Evolutionary conservation across 2,797 vertebrate species (phyloP).

Genomic region (Ctenopoma kingsleyae): DNA sequence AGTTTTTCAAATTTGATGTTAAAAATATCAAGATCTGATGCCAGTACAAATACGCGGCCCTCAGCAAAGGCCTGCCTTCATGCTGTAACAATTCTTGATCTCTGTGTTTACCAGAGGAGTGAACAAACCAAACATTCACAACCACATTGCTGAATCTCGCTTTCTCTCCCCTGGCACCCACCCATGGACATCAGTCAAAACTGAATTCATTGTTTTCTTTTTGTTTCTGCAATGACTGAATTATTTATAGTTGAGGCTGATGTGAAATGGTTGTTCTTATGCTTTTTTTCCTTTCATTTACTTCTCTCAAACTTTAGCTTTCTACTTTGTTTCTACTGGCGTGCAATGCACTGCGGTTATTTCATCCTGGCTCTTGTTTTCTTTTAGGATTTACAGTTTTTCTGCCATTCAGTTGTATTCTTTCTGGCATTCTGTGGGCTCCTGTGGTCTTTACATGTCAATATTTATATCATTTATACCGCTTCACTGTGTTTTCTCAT

Average conservation of each 20-base stretch:
- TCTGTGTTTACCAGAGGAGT: constrained; percentile 57
- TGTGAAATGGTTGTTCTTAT: constrained; percentile 59
- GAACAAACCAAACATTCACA: constrained; percentile 62
- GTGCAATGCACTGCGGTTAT: constrained; percentile 5
- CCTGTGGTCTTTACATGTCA: not conserved
- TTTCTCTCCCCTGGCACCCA: constrained; percentile 54
- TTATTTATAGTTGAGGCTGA: constrained; percentile 73
- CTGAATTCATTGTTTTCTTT: constrained; percentile 68
- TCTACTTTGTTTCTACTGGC: not conserved
- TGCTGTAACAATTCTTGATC: constrained; percentile 51
- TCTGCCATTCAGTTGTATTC: constrained; percentile 6
- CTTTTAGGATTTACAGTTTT: constrained; percentile 14
- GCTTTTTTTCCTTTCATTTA: constrained; percentile 54
- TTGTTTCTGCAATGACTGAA: constrained; percentile 68
- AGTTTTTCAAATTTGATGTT: not conserved
- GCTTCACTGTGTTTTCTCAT: not conserved
- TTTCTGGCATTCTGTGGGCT: not conserved
- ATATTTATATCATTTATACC: not conserved
- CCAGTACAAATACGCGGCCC: constrained; percentile 38
- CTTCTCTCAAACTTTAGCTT: constrained; percentile 29
- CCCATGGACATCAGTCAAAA: constrained; percentile 65
- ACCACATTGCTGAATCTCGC: constrained; percentile 42
- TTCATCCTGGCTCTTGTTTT: constrained; percentile 13
- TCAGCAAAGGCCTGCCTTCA: constrained; percentile 48
- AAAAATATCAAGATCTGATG: constrained; percentile 38